These are phyloP conservation scores for Eulemur rubriventer DNA, from an alignment of 2,797 vertebrate species.

Conservation along the genomic window DNA sequence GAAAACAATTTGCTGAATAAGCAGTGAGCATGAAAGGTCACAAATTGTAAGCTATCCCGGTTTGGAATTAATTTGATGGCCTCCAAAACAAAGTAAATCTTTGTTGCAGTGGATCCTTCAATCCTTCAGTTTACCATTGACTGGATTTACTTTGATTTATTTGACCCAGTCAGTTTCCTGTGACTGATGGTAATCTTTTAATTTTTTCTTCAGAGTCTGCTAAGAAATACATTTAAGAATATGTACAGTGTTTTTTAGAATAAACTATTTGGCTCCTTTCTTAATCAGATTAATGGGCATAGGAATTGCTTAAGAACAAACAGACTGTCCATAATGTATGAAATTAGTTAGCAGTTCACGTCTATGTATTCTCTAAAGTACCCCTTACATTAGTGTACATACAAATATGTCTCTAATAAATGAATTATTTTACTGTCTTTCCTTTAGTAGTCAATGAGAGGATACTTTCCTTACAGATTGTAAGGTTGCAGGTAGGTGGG, in stretches of 20 bases:
- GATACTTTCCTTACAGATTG: background rate
- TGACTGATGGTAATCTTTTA: background rate
- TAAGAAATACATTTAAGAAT: background rate
- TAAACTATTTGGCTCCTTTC: background rate
- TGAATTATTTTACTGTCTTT: background rate
- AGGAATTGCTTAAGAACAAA: background rate
- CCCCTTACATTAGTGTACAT: background rate
- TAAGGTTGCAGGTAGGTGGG: background rate
- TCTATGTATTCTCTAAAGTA: background rate
- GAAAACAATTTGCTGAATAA: background rate
- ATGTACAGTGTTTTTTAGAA: background rate
- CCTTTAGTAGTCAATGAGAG: background rate
- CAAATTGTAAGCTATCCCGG: background rate
- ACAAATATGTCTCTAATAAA: background rate
- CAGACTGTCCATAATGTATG: background rate
- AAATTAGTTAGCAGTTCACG: background rate
- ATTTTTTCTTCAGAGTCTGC: background rate
- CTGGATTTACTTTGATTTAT: conserved; percentile 28
- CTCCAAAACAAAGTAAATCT: background rate
- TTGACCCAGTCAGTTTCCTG: background rate
- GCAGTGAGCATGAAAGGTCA: background rate
- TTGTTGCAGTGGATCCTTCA: background rate
- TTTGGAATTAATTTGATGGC: background rate
- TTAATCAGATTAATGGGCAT: background rate
- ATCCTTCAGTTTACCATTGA: background rate